Conservation (phyloP, 2,797 vertebrate species). For the Eulemur albifrons region DNA sequence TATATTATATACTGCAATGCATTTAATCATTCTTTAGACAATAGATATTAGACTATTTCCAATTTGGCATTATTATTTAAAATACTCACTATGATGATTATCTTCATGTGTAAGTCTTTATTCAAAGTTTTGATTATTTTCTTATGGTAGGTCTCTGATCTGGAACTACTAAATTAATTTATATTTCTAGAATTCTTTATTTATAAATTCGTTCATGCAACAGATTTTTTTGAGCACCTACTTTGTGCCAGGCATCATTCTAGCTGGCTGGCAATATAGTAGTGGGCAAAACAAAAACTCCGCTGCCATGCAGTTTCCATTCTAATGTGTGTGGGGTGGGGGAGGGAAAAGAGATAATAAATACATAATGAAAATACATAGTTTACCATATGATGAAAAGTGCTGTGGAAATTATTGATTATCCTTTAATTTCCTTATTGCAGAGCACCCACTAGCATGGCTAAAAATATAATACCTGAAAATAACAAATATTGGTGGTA, state of each 20-base stretch:
- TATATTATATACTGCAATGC: neutral
- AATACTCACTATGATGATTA: neutral
- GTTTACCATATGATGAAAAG: neutral
- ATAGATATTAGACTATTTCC: neutral
- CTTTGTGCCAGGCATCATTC: neutral
- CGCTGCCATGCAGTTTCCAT: neutral
- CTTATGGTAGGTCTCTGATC: neutral
- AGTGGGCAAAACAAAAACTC: neutral
- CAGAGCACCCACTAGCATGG: neutral
- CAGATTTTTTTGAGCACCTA: neutral
- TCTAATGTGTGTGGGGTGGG: neutral
- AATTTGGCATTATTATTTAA: neutral
- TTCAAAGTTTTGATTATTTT: neutral
- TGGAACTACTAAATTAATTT: neutral
- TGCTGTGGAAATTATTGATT: neutral
- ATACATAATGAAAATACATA: neutral
- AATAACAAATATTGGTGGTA: neutral
- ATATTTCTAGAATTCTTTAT: neutral
- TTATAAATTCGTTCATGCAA: neutral
- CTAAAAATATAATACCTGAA: neutral
- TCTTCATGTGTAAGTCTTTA: neutral
- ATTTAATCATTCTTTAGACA: neutral
- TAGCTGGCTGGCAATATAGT: neutral
- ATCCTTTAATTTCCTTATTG: neutral
- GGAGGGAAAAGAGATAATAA: neutral